Evolutionary conservation across 2,113 vertebrate genomes (phyloP).

Genomic region (Mesitornis unicolor): DNA sequence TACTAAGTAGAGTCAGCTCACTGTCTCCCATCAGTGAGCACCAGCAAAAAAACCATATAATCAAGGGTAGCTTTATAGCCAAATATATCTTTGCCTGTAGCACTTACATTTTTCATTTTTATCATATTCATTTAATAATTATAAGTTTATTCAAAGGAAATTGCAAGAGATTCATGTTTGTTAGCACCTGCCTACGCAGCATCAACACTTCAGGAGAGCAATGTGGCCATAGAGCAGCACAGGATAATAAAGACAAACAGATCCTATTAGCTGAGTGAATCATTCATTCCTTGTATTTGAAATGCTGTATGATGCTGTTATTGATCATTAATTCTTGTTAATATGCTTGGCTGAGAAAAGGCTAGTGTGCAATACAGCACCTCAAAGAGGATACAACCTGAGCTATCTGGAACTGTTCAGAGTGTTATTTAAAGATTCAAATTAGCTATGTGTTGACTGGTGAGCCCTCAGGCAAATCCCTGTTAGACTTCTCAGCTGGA

Average conservation of each 20-base stretch:
- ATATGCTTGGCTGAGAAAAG: not conserved
- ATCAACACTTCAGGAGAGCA: not conserved
- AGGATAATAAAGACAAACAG: not conserved
- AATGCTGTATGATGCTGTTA: not conserved
- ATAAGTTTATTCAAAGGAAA: constrained; percentile 8
- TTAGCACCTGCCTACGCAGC: constrained; percentile 19
- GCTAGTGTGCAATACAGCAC: not conserved
- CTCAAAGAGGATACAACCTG: not conserved
- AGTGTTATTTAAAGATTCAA: not conserved
- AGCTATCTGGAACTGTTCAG: not conserved
- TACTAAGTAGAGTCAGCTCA: not conserved
- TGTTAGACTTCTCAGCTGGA: not conserved
- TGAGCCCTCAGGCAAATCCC: not conserved
- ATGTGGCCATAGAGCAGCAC: not conserved
- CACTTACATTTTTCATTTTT: not conserved
- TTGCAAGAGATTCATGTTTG: not conserved
- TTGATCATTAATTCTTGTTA: not conserved
- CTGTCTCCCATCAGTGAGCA: not conserved
- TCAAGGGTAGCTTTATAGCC: not conserved
- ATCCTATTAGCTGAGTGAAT: not conserved
- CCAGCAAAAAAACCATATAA: not conserved
- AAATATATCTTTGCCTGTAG: not conserved
- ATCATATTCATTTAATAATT: not conserved
- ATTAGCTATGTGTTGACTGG: not conserved
- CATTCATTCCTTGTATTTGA: not conserved